Percentiles rank a stretch among this genome's conserved stretches.
Evolutionary conservation across 2,888 invertebrate species (phyloP).

Genomic region (Brenthis ino): DNA sequence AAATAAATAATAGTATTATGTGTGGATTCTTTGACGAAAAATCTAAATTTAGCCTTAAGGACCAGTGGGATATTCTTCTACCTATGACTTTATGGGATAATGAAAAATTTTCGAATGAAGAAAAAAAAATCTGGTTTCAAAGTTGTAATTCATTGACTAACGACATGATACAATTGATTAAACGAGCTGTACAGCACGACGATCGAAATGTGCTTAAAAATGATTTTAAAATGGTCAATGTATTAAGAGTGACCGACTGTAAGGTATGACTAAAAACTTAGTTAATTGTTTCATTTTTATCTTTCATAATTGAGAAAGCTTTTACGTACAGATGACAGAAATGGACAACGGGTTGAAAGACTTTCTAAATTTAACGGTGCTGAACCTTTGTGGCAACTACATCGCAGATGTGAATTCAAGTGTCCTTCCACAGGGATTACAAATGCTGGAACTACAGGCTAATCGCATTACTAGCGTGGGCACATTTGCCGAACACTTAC

Average conservation of each 20-base stretch:
- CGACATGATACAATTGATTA: slow-evolving; percentile 56
- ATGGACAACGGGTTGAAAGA: slow-evolving; percentile 63
- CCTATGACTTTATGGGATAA: slow-evolving; percentile 67
- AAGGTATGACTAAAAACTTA: slow-evolving; percentile 48
- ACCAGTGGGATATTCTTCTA: slow-evolving; percentile 64
- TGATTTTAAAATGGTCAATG: slow-evolving; percentile 53
- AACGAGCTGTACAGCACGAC: slow-evolving; percentile 52
- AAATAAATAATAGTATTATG: slow-evolving; percentile 62
- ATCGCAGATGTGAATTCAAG: slow-evolving; percentile 57
- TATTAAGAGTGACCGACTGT: slow-evolving; percentile 61
- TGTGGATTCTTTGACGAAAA: slow-evolving; percentile 58
- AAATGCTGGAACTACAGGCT: slow-evolving; percentile 74
- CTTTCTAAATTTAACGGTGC: slow-evolving; percentile 64
- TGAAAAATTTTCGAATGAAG: slow-evolving; percentile 61
- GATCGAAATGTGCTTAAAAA: slow-evolving; percentile 53
- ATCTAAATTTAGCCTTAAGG: slow-evolving; percentile 54
- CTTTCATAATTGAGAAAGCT: not conserved
- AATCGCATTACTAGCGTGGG: slow-evolving; percentile 68
- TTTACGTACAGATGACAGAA: slow-evolving; percentile 68
- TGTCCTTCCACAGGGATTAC: slow-evolving; percentile 64
- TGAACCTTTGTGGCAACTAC: slow-evolving; percentile 74
- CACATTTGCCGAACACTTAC: slow-evolving; percentile 53
- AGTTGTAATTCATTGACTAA: slow-evolving; percentile 62
- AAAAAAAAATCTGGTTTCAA: slow-evolving; percentile 63
- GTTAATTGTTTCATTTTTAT: not conserved